A percentile compares a stretch with the other conserved stretches of the same genome.
Conservation (phyloP, 2,113 vertebrate species). For the Pao palembangensis region DNA sequence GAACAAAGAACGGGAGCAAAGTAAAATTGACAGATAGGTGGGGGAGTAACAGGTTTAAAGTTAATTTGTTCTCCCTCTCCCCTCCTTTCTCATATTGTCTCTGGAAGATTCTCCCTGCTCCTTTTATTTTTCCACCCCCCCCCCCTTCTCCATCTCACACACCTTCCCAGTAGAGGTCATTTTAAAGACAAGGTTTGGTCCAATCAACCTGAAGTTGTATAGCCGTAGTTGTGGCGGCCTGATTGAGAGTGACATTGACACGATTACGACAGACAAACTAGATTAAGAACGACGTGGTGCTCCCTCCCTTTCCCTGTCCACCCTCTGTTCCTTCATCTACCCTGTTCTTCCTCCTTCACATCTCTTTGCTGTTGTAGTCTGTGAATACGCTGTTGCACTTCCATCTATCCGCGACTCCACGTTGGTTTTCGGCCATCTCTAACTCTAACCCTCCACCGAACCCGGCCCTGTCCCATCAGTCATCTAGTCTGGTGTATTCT, state of each 20-base stretch:
- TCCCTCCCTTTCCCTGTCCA: slow-evolving; percentile 58
- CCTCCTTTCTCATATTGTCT: slow-evolving; percentile 63
- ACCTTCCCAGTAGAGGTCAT: slow-evolving; percentile 70
- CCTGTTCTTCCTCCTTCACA: slow-evolving; percentile 44
- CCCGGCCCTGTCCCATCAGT: too few species aligned
- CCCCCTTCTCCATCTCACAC: slow-evolving; percentile 23
- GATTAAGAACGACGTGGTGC: slow-evolving; percentile 78
- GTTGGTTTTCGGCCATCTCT: background rate
- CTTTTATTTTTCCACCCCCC: slow-evolving; percentile 17
- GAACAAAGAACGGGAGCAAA: slow-evolving; percentile 59
- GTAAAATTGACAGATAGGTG: slow-evolving; percentile 68
- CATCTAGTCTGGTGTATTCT: too few species aligned
- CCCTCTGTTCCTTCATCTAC: slow-evolving; percentile 57
- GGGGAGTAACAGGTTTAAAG: slow-evolving; percentile 68
- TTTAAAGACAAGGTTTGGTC: slow-evolving; percentile 74
- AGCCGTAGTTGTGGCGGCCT: slow-evolving; percentile 75
- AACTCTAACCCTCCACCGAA: background rate
- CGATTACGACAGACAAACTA: slow-evolving; percentile 79
- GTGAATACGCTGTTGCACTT: slow-evolving; percentile 40
- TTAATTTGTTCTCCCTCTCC: slow-evolving; percentile 55
- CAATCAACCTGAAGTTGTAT: slow-evolving; percentile 76
- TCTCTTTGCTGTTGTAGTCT: slow-evolving; percentile 48
- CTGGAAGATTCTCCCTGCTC: slow-evolving; percentile 24
- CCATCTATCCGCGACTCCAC: slow-evolving; percentile 14
- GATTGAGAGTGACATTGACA: slow-evolving; percentile 84